phyloP scores from a whole-genome alignment of 2,888 invertebrate species.

The Trichopria drosophilae region DNA sequence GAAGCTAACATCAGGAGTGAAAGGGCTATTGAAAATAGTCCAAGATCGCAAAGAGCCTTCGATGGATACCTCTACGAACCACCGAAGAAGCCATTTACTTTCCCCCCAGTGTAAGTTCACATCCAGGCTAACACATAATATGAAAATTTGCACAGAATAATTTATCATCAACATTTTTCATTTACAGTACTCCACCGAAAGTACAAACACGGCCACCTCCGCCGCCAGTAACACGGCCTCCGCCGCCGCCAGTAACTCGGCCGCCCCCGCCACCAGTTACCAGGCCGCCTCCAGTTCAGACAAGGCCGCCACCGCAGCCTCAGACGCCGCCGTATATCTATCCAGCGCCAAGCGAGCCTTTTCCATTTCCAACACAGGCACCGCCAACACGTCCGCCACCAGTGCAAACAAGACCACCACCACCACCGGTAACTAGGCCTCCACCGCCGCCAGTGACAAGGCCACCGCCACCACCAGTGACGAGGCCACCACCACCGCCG shows the following conservation, averaged over 20 bases:
- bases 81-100: constrained; percentile 43
- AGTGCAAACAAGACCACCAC: constrained; percentile 42
- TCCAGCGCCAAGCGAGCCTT: constrained; percentile 42
- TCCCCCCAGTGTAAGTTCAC: constrained; percentile 35
- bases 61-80: constrained; percentile 48
- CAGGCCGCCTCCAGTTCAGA: too few relatives aligned
- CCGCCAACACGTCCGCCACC: constrained; percentile 21
- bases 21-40: constrained; percentile 48
- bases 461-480: constrained; percentile 16
- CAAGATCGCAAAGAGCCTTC: constrained; percentile 42
- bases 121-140: background rate
- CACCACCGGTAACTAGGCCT: constrained; percentile 26
- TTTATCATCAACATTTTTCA: background rate
- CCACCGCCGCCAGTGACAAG: constrained; percentile 16
- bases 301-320: constrained; percentile 26
- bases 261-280: constrained; percentile 7
- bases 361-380: constrained; percentile 38
- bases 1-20: constrained; percentile 47
- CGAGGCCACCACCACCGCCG: constrained; percentile 17
- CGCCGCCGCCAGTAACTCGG: constrained; percentile 17
- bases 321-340: too few relatives aligned
- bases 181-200: background rate
- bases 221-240: constrained; percentile 9
- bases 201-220: constrained; percentile 10
- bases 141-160: background rate